phyloP scores from a whole-genome alignment of 2,888 invertebrate genomes.

The Hirtodrosophila cameraria region DNA sequence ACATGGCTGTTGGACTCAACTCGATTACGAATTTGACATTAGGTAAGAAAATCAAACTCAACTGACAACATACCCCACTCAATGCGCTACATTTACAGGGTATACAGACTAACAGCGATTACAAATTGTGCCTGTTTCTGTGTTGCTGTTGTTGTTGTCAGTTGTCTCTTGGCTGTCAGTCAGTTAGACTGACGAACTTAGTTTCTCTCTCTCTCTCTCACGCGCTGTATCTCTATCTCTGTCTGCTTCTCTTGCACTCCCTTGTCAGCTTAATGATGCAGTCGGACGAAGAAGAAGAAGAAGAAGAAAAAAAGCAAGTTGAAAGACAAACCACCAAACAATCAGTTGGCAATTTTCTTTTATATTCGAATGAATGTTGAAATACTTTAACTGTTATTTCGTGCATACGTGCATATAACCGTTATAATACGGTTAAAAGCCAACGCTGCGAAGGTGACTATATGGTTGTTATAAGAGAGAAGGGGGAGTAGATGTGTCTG shows the following conservation, averaged over 20 bases:
- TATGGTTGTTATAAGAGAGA: background rate
- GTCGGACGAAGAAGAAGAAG: slow-evolving; percentile 2
- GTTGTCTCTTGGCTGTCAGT: slow-evolving; percentile 32
- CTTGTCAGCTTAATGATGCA: slow-evolving; percentile 54
- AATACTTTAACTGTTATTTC: slow-evolving; percentile 73
- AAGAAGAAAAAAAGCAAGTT: background rate
- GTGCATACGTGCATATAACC: slow-evolving; percentile 67
- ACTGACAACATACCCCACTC: background rate
- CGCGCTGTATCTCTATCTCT: background rate
- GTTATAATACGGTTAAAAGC: slow-evolving; percentile 68
- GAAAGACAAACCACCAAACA: slow-evolving; percentile 57
- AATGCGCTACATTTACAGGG: slow-evolving; percentile 13
- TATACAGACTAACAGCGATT: slow-evolving; percentile 14
- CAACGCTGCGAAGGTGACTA: slow-evolving; percentile 1
- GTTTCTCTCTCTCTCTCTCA: background rate
- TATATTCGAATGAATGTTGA: slow-evolving; percentile 62
- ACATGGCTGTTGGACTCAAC: too few relatives aligned
- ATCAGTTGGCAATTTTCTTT: slow-evolving; percentile 60
- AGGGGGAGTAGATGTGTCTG: slow-evolving; percentile 2
- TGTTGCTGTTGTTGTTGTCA: slow-evolving; percentile 20
- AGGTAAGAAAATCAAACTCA: too few relatives aligned
- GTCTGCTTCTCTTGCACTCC: background rate
- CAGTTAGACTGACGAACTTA: slow-evolving; percentile 12
- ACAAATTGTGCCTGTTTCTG: slow-evolving; percentile 27
- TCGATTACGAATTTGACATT: too few relatives aligned